A percentile compares a stretch with the other conserved stretches of the same genome.
These are phyloP conservation scores for Rhinichthys klamathensis DNA, from an alignment of 2,113 vertebrate genomes.

Conservation along the genomic window DNA sequence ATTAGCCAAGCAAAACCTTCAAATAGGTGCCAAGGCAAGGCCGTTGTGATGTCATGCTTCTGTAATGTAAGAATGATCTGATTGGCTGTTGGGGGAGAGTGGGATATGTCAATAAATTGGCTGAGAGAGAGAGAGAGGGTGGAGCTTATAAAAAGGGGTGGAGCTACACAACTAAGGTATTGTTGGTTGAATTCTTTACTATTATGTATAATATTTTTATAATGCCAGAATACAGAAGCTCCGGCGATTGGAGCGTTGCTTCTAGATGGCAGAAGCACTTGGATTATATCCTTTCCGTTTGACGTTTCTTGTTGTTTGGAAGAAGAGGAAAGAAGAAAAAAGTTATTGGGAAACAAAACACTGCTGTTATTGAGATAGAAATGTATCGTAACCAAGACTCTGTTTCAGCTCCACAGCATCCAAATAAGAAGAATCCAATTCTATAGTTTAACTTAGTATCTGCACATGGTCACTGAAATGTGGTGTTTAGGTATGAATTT, in stretches of 20 bases:
- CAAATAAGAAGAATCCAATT: not conserved
- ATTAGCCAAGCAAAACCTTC: constrained; percentile 90
- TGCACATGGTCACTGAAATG: not conserved
- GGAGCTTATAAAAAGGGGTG: constrained; percentile 65
- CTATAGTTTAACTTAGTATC: not conserved
- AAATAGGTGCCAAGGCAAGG: constrained; percentile 83
- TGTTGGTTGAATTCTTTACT: constrained; percentile 73
- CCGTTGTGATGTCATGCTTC: constrained; percentile 74
- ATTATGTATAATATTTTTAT: constrained; percentile 69
- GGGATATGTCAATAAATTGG: not conserved
- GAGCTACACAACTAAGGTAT: constrained; percentile 72
- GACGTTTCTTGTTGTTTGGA: constrained; percentile 88
- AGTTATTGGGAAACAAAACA: constrained; percentile 55
- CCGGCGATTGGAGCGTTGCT: not conserved
- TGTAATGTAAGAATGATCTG: constrained; percentile 59
- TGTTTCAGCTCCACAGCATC: not conserved
- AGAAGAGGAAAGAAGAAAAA: constrained; percentile 70
- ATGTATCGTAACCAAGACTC: constrained; percentile 1
- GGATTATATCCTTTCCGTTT: constrained; percentile 97
- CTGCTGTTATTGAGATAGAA: constrained; percentile 53
- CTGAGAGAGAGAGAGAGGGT: constrained; percentile 37
- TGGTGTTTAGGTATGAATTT: not conserved
- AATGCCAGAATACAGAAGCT: constrained; percentile 65
- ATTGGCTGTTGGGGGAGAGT: constrained; percentile 43
- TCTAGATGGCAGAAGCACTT: constrained; percentile 88